These are phyloP conservation scores for Ichneumoninae sp. DNA, from an alignment of 2,888 invertebrate species.

Conservation along the genomic window DNA sequence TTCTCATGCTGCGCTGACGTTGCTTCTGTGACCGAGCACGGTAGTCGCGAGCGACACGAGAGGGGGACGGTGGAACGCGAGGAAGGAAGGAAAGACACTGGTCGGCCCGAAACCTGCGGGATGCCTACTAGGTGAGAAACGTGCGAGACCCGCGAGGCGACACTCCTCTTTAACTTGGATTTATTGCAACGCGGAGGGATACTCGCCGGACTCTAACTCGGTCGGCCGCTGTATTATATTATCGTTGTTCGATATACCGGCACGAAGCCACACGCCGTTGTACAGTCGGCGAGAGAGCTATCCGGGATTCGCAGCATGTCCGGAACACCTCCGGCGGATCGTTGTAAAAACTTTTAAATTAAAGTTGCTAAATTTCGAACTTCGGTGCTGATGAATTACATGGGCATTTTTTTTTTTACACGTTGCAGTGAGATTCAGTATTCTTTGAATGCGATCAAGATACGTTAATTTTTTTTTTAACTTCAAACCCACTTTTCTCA, in stretches of 20 bases:
- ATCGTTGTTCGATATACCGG: constrained; percentile 46
- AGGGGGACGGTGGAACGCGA: constrained; percentile 13
- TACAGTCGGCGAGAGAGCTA: neutral
- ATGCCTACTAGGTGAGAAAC: constrained; percentile 65
- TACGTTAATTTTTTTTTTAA: neutral
- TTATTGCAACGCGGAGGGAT: constrained; percentile 57
- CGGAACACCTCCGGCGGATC: neutral
- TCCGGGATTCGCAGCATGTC: neutral
- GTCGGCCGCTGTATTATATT: constrained; percentile 49
- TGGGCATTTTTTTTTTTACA: neutral
- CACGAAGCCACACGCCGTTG: constrained; percentile 4
- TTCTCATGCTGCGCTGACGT: constrained; percentile 22
- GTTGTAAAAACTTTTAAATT: neutral
- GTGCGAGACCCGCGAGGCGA: constrained; percentile 50
- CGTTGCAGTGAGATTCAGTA: neutral
- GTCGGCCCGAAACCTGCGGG: constrained; percentile 39
- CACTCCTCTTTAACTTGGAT: constrained; percentile 59
- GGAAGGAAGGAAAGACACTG: constrained; percentile 37
- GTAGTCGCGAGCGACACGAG: constrained; percentile 28
- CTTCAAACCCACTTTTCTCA: too few relatives aligned
- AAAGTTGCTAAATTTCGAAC: neutral
- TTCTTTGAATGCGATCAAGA: neutral
- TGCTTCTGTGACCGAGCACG: constrained; percentile 31
- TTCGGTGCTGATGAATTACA: neutral
- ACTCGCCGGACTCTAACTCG: constrained; percentile 34